These are phyloP conservation scores for Patella depressa DNA, from an alignment of 2,888 invertebrate species.

Conservation along the genomic window DNA sequence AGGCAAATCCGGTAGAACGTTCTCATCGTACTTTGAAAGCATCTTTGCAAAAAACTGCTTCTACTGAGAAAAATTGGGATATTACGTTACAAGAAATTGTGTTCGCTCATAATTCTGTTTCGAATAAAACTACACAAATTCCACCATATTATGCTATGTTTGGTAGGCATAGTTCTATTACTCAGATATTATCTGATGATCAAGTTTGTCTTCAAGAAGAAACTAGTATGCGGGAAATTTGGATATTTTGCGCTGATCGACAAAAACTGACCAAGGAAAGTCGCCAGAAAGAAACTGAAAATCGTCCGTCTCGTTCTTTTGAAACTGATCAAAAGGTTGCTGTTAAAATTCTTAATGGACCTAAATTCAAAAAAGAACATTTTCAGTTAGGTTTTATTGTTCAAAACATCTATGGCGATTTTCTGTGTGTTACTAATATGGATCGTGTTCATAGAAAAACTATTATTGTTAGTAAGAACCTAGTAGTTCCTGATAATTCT, in stretches of 20 bases:
- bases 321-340: constrained; percentile 3
- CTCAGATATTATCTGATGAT: background rate
- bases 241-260: background rate
- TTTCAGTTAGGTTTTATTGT: constrained; percentile 8
- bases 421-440: background rate
- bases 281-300: background rate
- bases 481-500: background rate
- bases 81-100: no score
- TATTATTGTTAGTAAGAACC: background rate
- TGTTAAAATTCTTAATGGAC: constrained; percentile 2
- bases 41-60: no score
- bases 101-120: no score
- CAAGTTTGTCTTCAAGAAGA: background rate
- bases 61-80: no score
- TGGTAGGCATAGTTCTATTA: background rate
- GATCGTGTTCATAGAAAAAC: background rate
- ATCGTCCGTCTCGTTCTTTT: background rate
- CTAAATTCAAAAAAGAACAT: constrained; percentile 6
- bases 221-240: background rate
- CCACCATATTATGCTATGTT: background rate
- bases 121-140: no score
- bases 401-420: background rate
- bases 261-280: background rate
- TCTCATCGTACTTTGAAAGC: no score
- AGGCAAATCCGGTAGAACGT: no score